Base-by-base conservation (phyloP, 2,797 vertebrate species). In the Rousettus madagascariensis region DNA sequence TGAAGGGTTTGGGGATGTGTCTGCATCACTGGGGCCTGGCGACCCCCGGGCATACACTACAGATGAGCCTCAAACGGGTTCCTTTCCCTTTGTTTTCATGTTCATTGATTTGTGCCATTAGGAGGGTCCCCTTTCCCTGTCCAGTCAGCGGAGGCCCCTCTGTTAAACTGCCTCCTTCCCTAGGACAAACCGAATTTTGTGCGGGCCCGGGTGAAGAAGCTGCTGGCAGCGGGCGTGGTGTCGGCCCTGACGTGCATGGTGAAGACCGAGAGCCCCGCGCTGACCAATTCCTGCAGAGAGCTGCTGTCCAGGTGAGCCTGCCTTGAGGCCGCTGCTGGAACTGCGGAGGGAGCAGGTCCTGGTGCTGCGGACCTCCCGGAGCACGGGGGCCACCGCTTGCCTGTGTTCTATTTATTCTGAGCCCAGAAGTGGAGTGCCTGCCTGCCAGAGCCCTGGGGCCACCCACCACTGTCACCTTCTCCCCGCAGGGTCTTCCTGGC, bases 201-300 rank as follows among this genome's bases (percentile, higher is more conserved):
- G 97, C 98, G 98, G 95, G 98, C 99, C 72, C 98, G 99, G 26
- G 97, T 99, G 97, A 97, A 96, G 93, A 99, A 99, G 98, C 98
- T 99, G 88, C 98, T 99, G 98, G 98, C 97, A 0, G 99, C 99
- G 0, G 99, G 99, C 0, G 99, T 99, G 96, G 99, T 99, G 96
- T 99, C 99, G 0, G 99, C 99, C 0, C 97, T 99, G 97, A 98
- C 99, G 33, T 99, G 99, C 96, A 99, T 99, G 99, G 99, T 99
- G 94, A 99, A 99, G 98, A 99, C 99, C 0, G 99, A 99, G 97
- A 99, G 98, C 97, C 99, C 99, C 0, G 98, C 99, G 0, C 98
- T 99, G 91, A 99, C 99, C 0, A 99, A 98, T 8, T 98, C 99
- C 72, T 99, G 99, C 87, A 98, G 98, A 78, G 99, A 99, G 97